Evolutionary conservation across 2,113 vertebrate species (phyloP), one percentile per base, ranked within the genome.

Genomic region (Oceanites oceanicus): DNA sequence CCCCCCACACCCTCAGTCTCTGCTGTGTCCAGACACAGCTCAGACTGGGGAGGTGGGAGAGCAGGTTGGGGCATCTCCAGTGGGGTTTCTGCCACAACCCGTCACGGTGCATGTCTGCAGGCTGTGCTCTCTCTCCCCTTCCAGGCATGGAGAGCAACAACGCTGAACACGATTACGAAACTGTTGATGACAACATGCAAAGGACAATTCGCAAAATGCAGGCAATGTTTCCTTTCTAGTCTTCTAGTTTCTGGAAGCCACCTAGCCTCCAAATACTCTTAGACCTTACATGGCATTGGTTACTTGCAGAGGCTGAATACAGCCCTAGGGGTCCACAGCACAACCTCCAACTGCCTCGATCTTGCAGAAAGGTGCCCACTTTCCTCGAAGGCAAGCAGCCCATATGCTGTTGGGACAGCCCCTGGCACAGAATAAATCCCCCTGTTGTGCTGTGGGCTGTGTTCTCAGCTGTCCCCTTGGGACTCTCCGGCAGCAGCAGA

Each of bases 131-230:
- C 38, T 36, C 19, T 76, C 88, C 71, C 38, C 21, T 87, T 94
- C 38, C 73, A 91, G 94, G 34, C 19, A 15, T 2, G 1, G 10
- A 38, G 40, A 78, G 27, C 1, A 2, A 68, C 34, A 22, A 11
- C 0, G 11, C 47, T 13, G 90, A 97, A 3, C 98, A 99, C 0
- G 98, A 98, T 82, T 99, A 99, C 0, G 98, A 99, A 96, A 80
- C 75, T 16, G 9, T 99, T 27, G 65, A 97, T 1, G 97, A 89
- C 10, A 2, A 14, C 5, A 23, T 97, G 13, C 40, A 6, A n/a
- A 94, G 94, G 58, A 75, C 96, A 34, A 26, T 97, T 58, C 90
- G 74, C 40, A 86, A 18, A 13, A 77, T 88, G 13, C 86, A 98
- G 45, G 65, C 72, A 19, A 2, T 91, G 21, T 32, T 87, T 68